A percentile compares a stretch with the other conserved stretches of the same genome.
phyloP scores from a whole-genome alignment of 2,797 vertebrate genomes.

The Antennarius maculatus region DNA sequence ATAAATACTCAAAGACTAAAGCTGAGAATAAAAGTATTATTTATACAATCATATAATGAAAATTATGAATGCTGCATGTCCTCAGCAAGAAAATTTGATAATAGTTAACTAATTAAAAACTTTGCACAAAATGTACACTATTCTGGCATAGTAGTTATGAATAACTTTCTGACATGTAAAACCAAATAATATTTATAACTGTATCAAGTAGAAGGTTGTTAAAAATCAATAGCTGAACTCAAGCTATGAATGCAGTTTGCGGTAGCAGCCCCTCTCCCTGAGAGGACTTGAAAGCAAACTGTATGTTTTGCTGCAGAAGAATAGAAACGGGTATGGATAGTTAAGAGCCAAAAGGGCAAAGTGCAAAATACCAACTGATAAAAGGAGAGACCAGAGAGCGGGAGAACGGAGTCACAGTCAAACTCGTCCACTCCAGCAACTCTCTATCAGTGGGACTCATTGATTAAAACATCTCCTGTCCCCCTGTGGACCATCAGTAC shows the following conservation, averaged over 20 bases:
- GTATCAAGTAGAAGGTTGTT: background rate
- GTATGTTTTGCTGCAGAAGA: background rate
- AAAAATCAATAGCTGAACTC: background rate
- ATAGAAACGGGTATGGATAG: conserved; percentile 2
- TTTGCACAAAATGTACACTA: too few species aligned
- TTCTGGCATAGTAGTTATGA: too few species aligned
- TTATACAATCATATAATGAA: too few species aligned
- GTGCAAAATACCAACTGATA: conserved; percentile 50
- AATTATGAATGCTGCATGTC: too few species aligned
- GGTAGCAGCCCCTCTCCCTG: background rate
- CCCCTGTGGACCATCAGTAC: conserved; percentile 19
- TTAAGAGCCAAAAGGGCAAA: conserved; percentile 62
- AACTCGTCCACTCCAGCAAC: conserved; percentile 9
- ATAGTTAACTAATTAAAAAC: too few species aligned
- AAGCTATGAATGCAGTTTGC: background rate
- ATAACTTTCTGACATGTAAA: conserved; percentile 4
- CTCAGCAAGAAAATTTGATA: too few species aligned
- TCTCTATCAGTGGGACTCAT: conserved; percentile 20
- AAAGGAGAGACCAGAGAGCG: conserved; percentile 40
- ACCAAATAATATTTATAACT: background rate
- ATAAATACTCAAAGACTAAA: background rate
- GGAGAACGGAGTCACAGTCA: conserved; percentile 28
- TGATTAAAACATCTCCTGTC: conserved; percentile 20
- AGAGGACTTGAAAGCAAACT: conserved; percentile 11
- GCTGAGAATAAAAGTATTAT: too few species aligned